Base-by-base conservation (phyloP, 2,888 invertebrate species). In the Cephus nigrinus region DNA sequence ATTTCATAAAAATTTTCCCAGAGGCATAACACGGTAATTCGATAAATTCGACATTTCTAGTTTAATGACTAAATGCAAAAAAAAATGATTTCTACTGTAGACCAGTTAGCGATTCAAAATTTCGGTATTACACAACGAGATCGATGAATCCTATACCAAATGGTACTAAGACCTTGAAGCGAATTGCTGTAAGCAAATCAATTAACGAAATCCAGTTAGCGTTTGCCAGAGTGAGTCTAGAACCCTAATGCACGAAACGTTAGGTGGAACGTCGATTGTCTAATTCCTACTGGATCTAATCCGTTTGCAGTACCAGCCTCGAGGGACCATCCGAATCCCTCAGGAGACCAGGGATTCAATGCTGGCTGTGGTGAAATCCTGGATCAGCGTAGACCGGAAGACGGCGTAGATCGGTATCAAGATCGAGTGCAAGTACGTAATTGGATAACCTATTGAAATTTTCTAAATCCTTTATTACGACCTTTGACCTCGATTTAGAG, bases 181-280 rank as follows among this genome's bases (percentile, higher is more conserved):
- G 32, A 72, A 72, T 71, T 71, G 69, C 75, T 31, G 31, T 68
- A 12, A 68, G 23, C 71, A 34, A 86, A 86, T 86, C 85, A 83
- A 86, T 86, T 86, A 86, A 86, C 85, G 82, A 83, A 85, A 86
- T 85, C 85, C 82, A 83, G 82, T 86, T 86, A 84, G 82, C 85
- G 82, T 80, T 86, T 82, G 80, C 74, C 79, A 75, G 75, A 77
- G 71, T 74, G 78, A 69, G 73, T 76, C 36, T 30, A 33, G 77
- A 68, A 72, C 73, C 76, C 78, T 77, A 80, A 68, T 36, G 75
- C 80, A 73, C 68, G 69, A 74, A 68, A 75, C 75, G 55, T 75
- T 72, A 73, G 40, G 68, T 33, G 71, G n/a, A 78, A 69, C 73
- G n/a, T 78, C 76, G 75, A 79, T 75, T 76, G 79, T 81, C 79